Conservation (phyloP, 2,888 invertebrate species). For the Ichneumoninae sp. region DNA sequence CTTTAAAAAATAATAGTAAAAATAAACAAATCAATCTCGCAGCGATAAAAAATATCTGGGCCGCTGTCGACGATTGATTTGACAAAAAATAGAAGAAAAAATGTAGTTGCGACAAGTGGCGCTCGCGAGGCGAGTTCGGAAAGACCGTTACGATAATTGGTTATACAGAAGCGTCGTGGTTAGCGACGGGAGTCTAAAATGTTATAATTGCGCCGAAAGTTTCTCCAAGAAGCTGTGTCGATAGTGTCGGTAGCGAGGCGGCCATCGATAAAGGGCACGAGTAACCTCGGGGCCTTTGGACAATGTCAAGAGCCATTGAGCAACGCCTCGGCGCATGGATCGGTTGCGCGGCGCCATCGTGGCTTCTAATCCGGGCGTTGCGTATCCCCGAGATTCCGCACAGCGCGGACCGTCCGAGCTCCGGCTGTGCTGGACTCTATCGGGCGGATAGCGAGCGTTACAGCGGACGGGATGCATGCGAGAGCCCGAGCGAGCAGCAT, state of each 20-base stretch:
- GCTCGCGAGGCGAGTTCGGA: neutral
- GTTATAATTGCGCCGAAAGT: neutral
- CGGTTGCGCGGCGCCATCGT: conserved; percentile 11
- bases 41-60: conserved; percentile 25
- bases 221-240: neutral
- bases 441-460: conserved; percentile 1
- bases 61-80: conserved; percentile 34
- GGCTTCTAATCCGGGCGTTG: conserved; percentile 37
- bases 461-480: conserved; percentile 43
- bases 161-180: neutral
- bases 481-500: conserved; percentile 57
- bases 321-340: conserved; percentile 20
- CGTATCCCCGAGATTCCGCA: conserved; percentile 1
- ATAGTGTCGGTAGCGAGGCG: neutral
- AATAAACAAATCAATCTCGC: conserved; percentile 22
- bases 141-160: neutral
- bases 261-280: conserved; percentile 19
- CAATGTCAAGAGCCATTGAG: conserved; percentile 48
- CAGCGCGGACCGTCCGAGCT: too few relatives aligned
- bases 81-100: neutral
- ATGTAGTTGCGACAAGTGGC: neutral
- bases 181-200: neutral
- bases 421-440: conserved; percentile 22
- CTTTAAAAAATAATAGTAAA: neutral
- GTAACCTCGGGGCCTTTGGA: conserved; percentile 17